Conservation (phyloP, 2,888 invertebrate genomes). For the Stenoptilia bipunctidactyla region DNA sequence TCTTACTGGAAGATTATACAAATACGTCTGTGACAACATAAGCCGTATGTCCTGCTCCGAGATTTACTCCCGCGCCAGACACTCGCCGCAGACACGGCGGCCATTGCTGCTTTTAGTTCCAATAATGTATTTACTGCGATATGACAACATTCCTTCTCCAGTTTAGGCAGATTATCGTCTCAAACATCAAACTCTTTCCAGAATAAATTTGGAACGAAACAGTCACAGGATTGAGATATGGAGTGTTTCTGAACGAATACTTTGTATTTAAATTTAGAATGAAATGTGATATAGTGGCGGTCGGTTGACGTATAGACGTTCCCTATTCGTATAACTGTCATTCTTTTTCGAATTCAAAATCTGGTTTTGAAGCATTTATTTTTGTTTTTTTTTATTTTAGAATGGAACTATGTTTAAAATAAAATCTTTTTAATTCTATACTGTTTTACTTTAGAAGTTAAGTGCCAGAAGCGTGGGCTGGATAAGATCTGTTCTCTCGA, state of each 20-base stretch:
- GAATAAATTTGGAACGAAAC: slow-evolving; percentile 57
- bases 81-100: too few species aligned
- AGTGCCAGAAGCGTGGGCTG: slow-evolving; percentile 53
- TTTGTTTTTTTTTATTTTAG: neutral
- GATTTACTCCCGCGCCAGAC: too few species aligned
- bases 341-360: slow-evolving; percentile 23
- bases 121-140: slow-evolving; percentile 38
- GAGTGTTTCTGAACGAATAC: slow-evolving; percentile 47
- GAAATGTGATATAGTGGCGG: slow-evolving; percentile 46
- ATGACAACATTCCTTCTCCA: slow-evolving; percentile 54
- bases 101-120: too few species aligned
- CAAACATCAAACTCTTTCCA: slow-evolving; percentile 60
- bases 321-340: slow-evolving; percentile 25
- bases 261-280: slow-evolving; percentile 55
- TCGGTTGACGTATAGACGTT: slow-evolving; percentile 39
- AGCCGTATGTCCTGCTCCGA: slow-evolving; percentile 20
- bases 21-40: slow-evolving; percentile 21
- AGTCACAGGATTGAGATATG: slow-evolving; percentile 52
- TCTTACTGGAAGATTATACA: too few species aligned
- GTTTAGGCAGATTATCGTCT: slow-evolving; percentile 50
- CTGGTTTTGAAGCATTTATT: slow-evolving; percentile 3
- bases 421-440: slow-evolving; percentile 23
- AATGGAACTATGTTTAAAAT: slow-evolving; percentile 16
- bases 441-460: neutral
- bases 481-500: slow-evolving; percentile 28